phyloP scores from a whole-genome alignment of 2,797 vertebrate genomes.

The Macropus fuliginosus region DNA sequence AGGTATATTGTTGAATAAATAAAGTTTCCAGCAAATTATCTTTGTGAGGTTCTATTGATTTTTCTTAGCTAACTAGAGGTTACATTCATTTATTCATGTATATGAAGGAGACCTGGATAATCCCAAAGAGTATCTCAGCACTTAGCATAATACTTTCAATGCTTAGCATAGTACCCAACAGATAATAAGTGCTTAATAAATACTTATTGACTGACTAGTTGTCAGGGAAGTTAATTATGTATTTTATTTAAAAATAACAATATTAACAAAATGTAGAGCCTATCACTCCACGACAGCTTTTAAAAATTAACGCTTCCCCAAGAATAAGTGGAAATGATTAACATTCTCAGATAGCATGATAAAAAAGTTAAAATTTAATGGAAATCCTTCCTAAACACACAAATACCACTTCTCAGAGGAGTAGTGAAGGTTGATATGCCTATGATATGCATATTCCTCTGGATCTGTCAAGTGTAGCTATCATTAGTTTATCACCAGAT shows the following conservation, averaged over 20 bases:
- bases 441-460: background rate
- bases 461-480: background rate
- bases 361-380: background rate
- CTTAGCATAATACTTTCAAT: background rate
- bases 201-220: background rate
- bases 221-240: background rate
- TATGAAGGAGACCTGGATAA: background rate
- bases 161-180: no score
- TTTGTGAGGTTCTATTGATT: slow-evolving; percentile 28
- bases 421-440: background rate
- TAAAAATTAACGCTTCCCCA: background rate
- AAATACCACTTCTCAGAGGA: background rate
- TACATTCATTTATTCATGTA: slow-evolving; percentile 36
- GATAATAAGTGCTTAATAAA: background rate
- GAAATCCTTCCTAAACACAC: background rate
- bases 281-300: background rate
- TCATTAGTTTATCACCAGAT: background rate
- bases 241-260: background rate
- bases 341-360: background rate
- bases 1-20: background rate
- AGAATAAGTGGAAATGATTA: background rate
- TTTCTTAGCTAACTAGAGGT: slow-evolving; percentile 19
- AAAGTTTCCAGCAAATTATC: background rate
- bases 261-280: background rate
- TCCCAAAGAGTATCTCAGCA: background rate